Percentiles rank a stretch among this genome's conserved stretches.
These are phyloP conservation scores for Brachyrhaphis roseni DNA, from an alignment of 2,797 vertebrate species.

Conservation along the genomic window DNA sequence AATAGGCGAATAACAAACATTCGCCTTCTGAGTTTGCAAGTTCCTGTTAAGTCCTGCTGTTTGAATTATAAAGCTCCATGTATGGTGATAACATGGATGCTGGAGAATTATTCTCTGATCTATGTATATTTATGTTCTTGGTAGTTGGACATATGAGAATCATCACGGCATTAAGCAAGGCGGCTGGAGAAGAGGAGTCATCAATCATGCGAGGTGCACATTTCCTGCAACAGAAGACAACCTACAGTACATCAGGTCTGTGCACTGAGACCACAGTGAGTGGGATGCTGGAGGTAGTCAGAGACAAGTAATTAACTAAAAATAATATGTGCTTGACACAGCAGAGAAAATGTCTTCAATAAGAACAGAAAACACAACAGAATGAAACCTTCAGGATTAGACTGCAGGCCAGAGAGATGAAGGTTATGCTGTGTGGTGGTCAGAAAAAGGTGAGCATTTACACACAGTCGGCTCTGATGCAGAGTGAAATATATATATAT, in stretches of 20 bases:
- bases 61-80: constrained; percentile 4
- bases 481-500: neutral
- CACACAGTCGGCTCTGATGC: constrained; percentile 26
- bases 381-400: constrained; percentile 49
- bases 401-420: constrained; percentile 36
- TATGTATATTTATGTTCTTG: constrained; percentile 58
- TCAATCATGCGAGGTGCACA: constrained; percentile 70
- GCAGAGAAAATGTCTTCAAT: constrained; percentile 30
- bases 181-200: constrained; percentile 63
- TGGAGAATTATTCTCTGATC: constrained; percentile 34
- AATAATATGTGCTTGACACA: constrained; percentile 68
- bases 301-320: constrained; percentile 73
- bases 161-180: constrained; percentile 49
- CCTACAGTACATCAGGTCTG: constrained; percentile 53
- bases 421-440: constrained; percentile 49
- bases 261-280: constrained; percentile 46
- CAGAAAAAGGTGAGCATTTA: constrained; percentile 43
- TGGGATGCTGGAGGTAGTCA: constrained; percentile 54
- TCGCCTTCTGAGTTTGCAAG: neutral
- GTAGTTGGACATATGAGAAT: constrained; percentile 47
- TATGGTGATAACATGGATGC: constrained; percentile 1
- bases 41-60: constrained; percentile 26
- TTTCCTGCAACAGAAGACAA: constrained; percentile 65
- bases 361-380: constrained; percentile 28
- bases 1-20: neutral